A percentile compares a stretch with the other conserved stretches of the same genome.
Evolutionary conservation across 2,888 invertebrate genomes (phyloP).

Genomic region (Hydraecia micacea): DNA sequence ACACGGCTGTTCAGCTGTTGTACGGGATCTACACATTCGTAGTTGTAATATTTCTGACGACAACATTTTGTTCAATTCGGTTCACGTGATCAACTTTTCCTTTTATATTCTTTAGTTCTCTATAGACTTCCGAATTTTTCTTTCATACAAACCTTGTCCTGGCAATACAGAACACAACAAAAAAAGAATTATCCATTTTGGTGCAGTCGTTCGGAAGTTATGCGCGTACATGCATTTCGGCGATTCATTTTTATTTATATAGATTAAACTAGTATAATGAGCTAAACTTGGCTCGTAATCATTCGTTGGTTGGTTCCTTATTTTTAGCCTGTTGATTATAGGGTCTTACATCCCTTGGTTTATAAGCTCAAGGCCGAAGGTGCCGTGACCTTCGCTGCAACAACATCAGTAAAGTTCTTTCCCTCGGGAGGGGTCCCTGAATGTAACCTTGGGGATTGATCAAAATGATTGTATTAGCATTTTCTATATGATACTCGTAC

Average conservation of each 20-base stretch:
- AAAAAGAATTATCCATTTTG: too few species aligned
- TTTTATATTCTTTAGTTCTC: not conserved
- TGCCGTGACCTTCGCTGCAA: slow-evolving; percentile 43
- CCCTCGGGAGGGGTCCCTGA: not conserved
- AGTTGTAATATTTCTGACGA: not conserved
- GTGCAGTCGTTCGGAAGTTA: too few species aligned
- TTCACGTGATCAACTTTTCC: not conserved
- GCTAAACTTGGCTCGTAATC: slow-evolving; percentile 21
- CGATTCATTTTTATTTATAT: not conserved
- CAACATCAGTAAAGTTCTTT: slow-evolving; percentile 39
- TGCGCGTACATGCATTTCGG: too few species aligned
- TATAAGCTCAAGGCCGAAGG: slow-evolving; percentile 34
- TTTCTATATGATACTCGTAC: not conserved
- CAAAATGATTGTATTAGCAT: slow-evolving; percentile 14
- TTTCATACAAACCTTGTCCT: too few species aligned
- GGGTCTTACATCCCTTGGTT: slow-evolving; percentile 18
- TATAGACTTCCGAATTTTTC: not conserved
- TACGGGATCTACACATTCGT: not conserved
- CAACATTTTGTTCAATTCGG: not conserved
- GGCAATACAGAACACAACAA: too few species aligned
- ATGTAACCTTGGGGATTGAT: slow-evolving; percentile 6
- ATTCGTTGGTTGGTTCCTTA: not conserved
- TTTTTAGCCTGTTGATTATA: slow-evolving; percentile 35
- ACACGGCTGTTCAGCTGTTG: slow-evolving; percentile 4
- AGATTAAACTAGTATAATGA: slow-evolving; percentile 5